Conservation (phyloP, 2,888 invertebrate species). For the Nebria salina region DNA sequence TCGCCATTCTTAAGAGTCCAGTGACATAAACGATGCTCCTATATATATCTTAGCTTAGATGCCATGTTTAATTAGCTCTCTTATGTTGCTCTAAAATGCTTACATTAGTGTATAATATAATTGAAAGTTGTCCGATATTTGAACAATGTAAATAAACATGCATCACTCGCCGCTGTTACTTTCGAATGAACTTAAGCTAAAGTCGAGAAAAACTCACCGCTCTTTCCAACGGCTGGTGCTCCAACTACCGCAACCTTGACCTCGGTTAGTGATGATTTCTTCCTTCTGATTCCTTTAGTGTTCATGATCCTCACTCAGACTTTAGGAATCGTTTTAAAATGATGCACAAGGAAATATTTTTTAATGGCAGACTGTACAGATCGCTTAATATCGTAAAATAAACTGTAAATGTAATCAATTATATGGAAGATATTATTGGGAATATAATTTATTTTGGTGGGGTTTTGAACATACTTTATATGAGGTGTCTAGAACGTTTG, state of each 20-base stretch:
- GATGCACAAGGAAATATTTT: not conserved
- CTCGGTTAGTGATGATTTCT: constrained; percentile 89
- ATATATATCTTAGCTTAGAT: not conserved
- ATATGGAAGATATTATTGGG: no score
- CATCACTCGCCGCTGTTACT: constrained; percentile 6
- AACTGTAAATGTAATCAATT: no score
- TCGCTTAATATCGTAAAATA: no score
- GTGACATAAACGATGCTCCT: no score
- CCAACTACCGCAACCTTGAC: constrained; percentile 92
- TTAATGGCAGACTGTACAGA: no score
- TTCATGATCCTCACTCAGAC: constrained; percentile 66
- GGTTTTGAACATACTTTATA: no score
- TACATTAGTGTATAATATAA: not conserved
- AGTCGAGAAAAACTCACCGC: constrained; percentile 71
- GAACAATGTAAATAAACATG: not conserved
- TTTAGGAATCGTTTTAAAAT: not conserved
- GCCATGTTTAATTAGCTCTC: not conserved
- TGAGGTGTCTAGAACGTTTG: no score
- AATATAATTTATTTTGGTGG: no score
- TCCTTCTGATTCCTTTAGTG: constrained; percentile 84
- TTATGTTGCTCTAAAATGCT: not conserved
- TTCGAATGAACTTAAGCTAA: not conserved
- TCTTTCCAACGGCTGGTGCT: constrained; percentile 90
- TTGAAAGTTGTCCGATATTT: constrained; percentile 11
- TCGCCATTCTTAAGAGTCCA: no score